phyloP scores from a whole-genome alignment of 2,888 invertebrate genomes.

The Toxonevra muliebris region DNA sequence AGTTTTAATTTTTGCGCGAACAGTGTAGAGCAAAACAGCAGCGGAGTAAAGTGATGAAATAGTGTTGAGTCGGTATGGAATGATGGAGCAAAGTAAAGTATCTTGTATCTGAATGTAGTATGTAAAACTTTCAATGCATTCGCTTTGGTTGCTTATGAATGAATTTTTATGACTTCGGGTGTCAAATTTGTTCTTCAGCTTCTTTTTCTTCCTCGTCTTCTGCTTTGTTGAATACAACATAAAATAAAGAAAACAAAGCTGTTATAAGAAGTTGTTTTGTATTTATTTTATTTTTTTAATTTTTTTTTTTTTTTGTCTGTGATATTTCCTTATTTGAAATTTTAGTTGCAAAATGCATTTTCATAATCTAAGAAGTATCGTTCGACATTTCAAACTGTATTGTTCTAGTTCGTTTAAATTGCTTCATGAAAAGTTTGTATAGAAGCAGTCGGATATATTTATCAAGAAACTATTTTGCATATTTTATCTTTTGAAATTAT shows the following conservation, averaged over 20 bases:
- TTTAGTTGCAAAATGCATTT: too few species aligned
- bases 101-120: not conserved
- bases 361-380: too few species aligned
- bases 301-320: too few species aligned
- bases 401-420: not conserved
- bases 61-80: too few species aligned
- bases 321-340: too few species aligned
- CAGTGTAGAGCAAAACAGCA: not conserved
- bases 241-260: too few species aligned
- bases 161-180: slow-evolving; percentile 51
- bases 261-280: too few species aligned
- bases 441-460: not conserved
- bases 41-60: not conserved
- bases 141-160: slow-evolving; percentile 35
- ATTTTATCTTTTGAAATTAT: not conserved
- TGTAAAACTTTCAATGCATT: slow-evolving; percentile 11
- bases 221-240: too few species aligned
- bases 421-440: not conserved
- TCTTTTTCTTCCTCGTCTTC: too few species aligned
- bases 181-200: slow-evolving; percentile 38
- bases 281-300: too few species aligned
- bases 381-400: too few species aligned
- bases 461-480: not conserved
- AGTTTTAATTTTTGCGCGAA: too few species aligned
- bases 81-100: not conserved